Conservation (phyloP, 2,113 vertebrate genomes). For the Tupaia tana region DNA sequence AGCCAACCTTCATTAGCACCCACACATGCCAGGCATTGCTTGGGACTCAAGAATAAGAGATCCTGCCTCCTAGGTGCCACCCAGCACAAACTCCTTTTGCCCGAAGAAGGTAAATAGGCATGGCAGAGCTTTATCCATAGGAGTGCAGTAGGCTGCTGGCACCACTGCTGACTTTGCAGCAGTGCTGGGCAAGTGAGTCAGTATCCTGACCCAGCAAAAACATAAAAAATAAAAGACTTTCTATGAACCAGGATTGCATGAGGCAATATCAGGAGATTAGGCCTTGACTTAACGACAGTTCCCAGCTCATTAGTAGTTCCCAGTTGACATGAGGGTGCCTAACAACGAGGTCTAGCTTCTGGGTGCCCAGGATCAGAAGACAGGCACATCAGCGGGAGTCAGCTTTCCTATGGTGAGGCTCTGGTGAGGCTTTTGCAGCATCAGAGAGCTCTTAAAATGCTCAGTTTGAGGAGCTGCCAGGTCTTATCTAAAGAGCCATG, state of each 20-base stretch:
- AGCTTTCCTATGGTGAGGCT: not conserved
- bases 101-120: not conserved
- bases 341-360: not conserved
- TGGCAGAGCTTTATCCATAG: fast-evolving
- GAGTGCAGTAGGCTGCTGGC: fast-evolving
- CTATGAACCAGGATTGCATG: not conserved
- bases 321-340: not conserved
- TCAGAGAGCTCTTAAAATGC: not conserved
- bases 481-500: not conserved
- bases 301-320: not conserved
- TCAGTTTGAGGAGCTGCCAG: not conserved
- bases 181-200: not conserved
- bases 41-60: not conserved
- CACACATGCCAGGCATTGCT: not conserved
- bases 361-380: not conserved
- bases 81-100: not conserved
- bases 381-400: not conserved
- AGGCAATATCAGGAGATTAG: not conserved
- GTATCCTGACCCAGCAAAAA: not conserved
- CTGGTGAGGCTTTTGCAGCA: not conserved
- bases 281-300: not conserved
- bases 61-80: not conserved
- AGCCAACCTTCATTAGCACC: not conserved
- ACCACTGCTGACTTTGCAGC: not conserved
- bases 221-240: not conserved